Conservation (phyloP, 2,797 vertebrate species). For the Cichlasoma orientale region DNA sequence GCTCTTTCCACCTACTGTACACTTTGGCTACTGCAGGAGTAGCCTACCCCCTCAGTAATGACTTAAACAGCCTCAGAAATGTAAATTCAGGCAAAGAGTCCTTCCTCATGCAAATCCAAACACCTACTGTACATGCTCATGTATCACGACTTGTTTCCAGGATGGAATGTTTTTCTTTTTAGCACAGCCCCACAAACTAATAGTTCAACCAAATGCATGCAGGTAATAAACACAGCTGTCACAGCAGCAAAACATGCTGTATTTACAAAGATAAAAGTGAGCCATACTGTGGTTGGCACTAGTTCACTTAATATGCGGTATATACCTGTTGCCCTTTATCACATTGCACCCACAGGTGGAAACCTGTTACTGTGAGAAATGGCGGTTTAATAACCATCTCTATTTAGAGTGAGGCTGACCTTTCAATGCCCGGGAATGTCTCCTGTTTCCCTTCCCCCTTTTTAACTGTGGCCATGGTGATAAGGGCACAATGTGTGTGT, state of each 20-base stretch:
- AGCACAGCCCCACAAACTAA: neutral
- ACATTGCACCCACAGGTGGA: constrained; percentile 40
- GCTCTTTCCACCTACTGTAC: neutral
- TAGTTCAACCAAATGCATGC: neutral
- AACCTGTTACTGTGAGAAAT: constrained; percentile 24
- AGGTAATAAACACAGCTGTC: neutral
- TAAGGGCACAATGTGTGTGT: constrained; percentile 55
- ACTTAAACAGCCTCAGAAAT: neutral
- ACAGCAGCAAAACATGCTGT: neutral
- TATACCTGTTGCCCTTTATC: constrained; percentile 43
- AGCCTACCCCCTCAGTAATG: neutral
- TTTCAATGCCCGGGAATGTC: constrained; percentile 54
- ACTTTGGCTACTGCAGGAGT: neutral
- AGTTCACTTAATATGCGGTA: neutral
- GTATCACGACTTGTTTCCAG: too few relatives aligned
- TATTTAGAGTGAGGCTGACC: constrained; percentile 57
- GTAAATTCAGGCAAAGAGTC: neutral
- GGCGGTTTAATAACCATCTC: constrained; percentile 39
- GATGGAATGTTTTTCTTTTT: neutral
- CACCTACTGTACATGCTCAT: neutral
- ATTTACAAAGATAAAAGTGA: neutral
- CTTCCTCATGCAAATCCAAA: neutral
- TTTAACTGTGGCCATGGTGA: constrained; percentile 66
- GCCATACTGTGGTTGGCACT: neutral
- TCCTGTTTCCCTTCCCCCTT: constrained; percentile 53